Base-by-base conservation (phyloP, 2,797 vertebrate genomes). In the Serranus cabrilla region DNA sequence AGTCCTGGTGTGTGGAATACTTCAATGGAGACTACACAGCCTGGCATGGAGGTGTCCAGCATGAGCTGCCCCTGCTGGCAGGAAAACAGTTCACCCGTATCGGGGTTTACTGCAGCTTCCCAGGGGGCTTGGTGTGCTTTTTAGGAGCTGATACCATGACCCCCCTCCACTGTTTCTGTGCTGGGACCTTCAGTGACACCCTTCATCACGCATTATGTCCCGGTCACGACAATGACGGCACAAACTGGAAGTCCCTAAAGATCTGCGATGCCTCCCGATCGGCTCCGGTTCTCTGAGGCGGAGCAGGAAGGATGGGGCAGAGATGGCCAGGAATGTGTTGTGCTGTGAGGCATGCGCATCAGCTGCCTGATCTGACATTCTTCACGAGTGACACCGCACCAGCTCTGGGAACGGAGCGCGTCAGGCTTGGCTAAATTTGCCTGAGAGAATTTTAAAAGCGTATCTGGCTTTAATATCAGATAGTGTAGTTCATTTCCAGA, bases 1-100 rank as follows among this genome's bases (percentile, higher is more conserved):
- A 87, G 20, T 93, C 94, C 17, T 94, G 92, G 93, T 90, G 91
- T 27, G 78, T 94, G 70, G 92, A 94, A 59, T 93, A 87, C 77
- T 93, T 92, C 20, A 90, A 92, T 14, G 92, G 92, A 43, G 71
- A 82, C 62, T 94, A 91, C 86, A 90, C 88, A 3, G 92, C 91
- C 16, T 93, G 93, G 93, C 91, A 94, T 10, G 71, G 80, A 4
- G 91, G 91, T 0, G 71, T 88, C 11, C 62, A 84, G 21, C 77
- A 91, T n/a, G 74, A 80, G 70, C 84, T 94, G 51, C 73, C 82
- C 2, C 61, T 84, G 70, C 57, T 86, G 61, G 65, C 78, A 14
- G 90, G 90, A 16, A 86, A 51, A 17, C 57, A 31, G 58, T 93
- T 93, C 65, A 58, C 86, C 18, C 85, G 89, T 7, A 90, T 93